Evolutionary conservation across 2,797 vertebrate species (phyloP), one percentile per base, ranked within the genome.

Genomic region (Brachyalestes nurse): DNA sequence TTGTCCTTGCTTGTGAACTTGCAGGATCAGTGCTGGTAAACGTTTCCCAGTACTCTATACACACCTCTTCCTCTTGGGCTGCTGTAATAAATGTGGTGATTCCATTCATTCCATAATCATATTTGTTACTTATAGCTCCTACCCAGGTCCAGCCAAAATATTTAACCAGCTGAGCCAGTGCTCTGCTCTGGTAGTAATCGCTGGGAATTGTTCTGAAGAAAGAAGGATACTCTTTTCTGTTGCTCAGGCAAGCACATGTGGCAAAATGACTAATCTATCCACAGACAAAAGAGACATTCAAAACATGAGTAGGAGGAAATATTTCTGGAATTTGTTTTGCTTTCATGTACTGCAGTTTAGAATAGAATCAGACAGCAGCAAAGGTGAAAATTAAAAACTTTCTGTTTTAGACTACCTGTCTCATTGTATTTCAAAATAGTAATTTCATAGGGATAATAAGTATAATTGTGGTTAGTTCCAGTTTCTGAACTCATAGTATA

Each of bases 11-110:
- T 17, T 92, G 64, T 1, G 42, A 70, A 0, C 88, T 80, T n/a
- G 84, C 86, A 21, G 91, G 90, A 80, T 86, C 88, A 55, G 80
- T 93, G 21, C 92, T 89, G 19, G 89, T 91, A 87, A 94, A 93
- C 4, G 89, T 84, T 57, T 90, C 91, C 3, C 85, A 90, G 69
- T 90, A 92, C 47, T 91, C 89, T n/a, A 91, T 77, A n/a, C 91
- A 92, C 42, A 92, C 82, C 6, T 87, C 88, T 28, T 88, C 87
- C 76, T 84, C 75, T 75, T 72, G 53, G 0, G 89, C 90, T 71
- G 83, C 88, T 34, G 89, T 80, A 47, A 89, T 67, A 84, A 91
- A 91, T 2, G 86, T 86, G 6, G 84, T 83, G 85, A 90, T 89
- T 34, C 90, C 90, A 62, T 86, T 85, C 80, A 90, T 90, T 57